These are phyloP conservation scores for Epizoanthus ramosus DNA, from an alignment of 92 coral and sea anemone genomes.

Conservation along the genomic window DNA sequence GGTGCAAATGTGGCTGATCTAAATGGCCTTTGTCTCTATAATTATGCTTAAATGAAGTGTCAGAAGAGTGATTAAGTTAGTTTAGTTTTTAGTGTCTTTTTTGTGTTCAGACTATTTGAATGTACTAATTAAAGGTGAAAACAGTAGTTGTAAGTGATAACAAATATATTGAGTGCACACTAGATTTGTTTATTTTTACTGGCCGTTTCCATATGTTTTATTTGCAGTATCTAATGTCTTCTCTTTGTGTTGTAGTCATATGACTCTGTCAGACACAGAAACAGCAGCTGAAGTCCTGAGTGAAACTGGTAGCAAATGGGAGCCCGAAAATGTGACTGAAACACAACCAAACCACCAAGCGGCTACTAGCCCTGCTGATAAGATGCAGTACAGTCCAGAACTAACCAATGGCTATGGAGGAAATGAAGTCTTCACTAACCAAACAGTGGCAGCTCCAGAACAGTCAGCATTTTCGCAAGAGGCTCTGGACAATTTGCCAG, in stretches of 20 bases:
- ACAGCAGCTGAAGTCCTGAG: slow-evolving; percentile 51
- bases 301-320: slow-evolving; percentile 62
- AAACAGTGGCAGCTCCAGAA: slow-evolving; percentile 15
- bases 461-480: slow-evolving; percentile 56
- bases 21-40: no score
- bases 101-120: no score
- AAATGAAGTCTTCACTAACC: slow-evolving; percentile 49
- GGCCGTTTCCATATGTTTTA: no score
- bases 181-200: no score
- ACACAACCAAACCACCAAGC: slow-evolving; percentile 39
- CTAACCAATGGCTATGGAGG: slow-evolving; percentile 70
- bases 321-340: slow-evolving; percentile 53
- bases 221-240: no score
- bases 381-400: slow-evolving; percentile 84
- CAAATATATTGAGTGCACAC: no score
- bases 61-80: no score
- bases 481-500: slow-evolving; percentile 79
- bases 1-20: no score
- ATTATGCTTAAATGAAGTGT: no score
- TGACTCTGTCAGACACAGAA: slow-evolving; percentile 69
- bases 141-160: no score
- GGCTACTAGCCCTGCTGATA: slow-evolving; percentile 51
- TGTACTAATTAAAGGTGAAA: no score
- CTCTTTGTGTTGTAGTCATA: slow-evolving; percentile 46
- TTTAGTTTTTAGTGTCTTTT: no score